Percentiles rank a stretch among this genome's conserved stretches.
Conservation (phyloP, 1,140 invertebrate species). For the Himalopsyche phryganea region DNA sequence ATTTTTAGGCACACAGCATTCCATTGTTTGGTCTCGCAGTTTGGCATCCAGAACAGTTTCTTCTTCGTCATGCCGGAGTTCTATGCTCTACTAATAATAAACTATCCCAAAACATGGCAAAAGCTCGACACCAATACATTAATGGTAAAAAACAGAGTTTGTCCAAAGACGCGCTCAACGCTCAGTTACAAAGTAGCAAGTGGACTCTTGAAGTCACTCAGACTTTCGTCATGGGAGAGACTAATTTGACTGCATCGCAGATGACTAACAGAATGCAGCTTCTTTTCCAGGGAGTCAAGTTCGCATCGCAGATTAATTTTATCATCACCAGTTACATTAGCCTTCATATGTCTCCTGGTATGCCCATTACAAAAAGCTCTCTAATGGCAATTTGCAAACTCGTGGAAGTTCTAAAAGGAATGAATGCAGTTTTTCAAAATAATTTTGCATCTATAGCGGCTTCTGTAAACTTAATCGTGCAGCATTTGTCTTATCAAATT, state of each 20-base stretch:
- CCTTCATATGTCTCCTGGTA: conserved; percentile 69
- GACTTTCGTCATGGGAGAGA: conserved; percentile 50
- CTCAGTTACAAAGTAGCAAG: conserved; percentile 40
- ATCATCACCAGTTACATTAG: conserved; percentile 70
- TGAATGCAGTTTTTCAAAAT: conserved; percentile 62
- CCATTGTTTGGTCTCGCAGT: conserved; percentile 70
- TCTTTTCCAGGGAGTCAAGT: conserved; percentile 64
- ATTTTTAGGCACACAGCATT: conserved; percentile 64
- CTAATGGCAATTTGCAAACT: conserved; percentile 75
- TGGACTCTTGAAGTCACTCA: conserved; percentile 65
- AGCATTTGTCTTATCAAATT: conserved; percentile 66
- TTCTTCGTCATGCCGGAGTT: conserved; percentile 60
- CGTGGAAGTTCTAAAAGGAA: conserved; percentile 76
- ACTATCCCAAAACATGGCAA: conserved; percentile 52
- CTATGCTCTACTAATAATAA: conserved; percentile 60
- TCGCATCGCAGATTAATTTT: conserved; percentile 61
- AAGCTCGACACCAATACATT: conserved; percentile 57
- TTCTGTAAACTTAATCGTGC: conserved; percentile 63
- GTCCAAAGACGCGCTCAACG: conserved; percentile 52
- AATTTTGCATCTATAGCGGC: conserved; percentile 58
- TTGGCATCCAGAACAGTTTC: conserved; percentile 78
- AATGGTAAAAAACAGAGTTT: conserved; percentile 56
- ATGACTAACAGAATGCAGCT: conserved; percentile 60
- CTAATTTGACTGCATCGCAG: conserved; percentile 56
- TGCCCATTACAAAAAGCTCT: conserved; percentile 75